Percentiles rank a stretch among this genome's conserved stretches.
Conservation (phyloP, 2,113 vertebrate genomes). For the Cottus gobio region DNA sequence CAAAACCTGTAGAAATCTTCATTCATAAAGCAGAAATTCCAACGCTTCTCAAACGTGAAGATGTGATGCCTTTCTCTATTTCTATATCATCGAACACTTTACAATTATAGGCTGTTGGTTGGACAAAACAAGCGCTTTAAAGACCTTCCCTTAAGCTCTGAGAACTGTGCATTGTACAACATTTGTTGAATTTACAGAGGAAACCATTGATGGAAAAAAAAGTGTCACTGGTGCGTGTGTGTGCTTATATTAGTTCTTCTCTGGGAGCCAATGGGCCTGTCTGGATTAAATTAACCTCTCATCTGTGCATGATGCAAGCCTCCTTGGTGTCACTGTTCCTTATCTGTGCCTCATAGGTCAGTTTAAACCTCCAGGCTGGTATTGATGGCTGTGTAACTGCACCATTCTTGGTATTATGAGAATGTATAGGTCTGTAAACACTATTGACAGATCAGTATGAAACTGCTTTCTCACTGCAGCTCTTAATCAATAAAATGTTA, state of each 20-base stretch:
- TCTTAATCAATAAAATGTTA: constrained; percentile 17
- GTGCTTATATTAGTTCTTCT: neutral
- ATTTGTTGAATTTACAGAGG: neutral
- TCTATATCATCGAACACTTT: neutral
- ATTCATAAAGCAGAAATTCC: constrained; percentile 4
- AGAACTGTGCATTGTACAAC: neutral
- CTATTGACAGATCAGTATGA: constrained; percentile 34
- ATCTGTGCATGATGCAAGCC: constrained; percentile 9
- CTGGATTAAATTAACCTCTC: constrained; percentile 9
- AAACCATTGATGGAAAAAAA: neutral
- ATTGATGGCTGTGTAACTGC: constrained; percentile 32
- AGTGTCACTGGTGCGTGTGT: neutral
- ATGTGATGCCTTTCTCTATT: neutral
- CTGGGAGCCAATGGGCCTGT: neutral
- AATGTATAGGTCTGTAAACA: neutral
- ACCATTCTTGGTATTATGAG: neutral
- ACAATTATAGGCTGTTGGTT: neutral
- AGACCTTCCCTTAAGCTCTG: neutral
- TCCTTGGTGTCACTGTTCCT: neutral
- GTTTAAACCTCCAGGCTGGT: constrained; percentile 20
- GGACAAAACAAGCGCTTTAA: neutral
- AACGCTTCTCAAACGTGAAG: neutral
- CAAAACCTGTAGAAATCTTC: constrained; percentile 11
- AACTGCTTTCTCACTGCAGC: constrained; percentile 15
- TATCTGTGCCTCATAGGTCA: constrained; percentile 16